Base-by-base conservation (phyloP, 2,888 invertebrate genomes). In the Euspilapteryx auroguttella region DNA sequence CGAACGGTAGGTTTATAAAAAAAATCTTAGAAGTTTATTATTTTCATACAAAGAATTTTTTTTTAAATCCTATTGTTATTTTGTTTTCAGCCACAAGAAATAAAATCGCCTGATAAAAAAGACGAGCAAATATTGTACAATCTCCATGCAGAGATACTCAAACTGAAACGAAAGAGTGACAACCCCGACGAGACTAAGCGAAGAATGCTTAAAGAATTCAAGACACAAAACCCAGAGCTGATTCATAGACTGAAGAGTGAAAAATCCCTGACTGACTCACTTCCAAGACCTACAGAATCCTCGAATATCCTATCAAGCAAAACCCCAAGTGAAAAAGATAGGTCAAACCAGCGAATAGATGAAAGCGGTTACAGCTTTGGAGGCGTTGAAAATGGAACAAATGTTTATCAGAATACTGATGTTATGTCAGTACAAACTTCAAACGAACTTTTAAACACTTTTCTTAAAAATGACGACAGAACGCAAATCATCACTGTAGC, bases 121-220 rank as follows among this genome's bases (percentile, higher is more conserved):
- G 54, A 56, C 7, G 57, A 61, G 26, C 40, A 39, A 35, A 22
- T 38, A 4, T 34, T 77, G 15, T 76, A 76, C 34, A 46, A 57
- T 30, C 37, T 77, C 0, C 55, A 66, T 35, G 55, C 66, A 24
- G 51, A 59, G 20, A 38, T 75, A 27, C 48, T 42, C 37, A 40
- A 55, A 31, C 57, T 56, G 42, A 41, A 32, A 10, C 48, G 65
- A 33, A 61, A 48, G 38, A 39, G 48, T 6, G 33, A 34, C 7
- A 40, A 50, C 9, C 31, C 41, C 2, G 42, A 50, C 15, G 48
- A 44, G 8, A 30, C 26, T 9, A 35, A 47, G 4, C 47, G 44
- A 29, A 34, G 40, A 26, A 41, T 64, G 2, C 14, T 75, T 13
- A 38, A 40, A 14, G 47, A 50, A 32, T 75, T 76, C 22, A 71